phyloP scores from a whole-genome alignment of 2,888 invertebrate species.

The Ganaspis brasiliensis region DNA sequence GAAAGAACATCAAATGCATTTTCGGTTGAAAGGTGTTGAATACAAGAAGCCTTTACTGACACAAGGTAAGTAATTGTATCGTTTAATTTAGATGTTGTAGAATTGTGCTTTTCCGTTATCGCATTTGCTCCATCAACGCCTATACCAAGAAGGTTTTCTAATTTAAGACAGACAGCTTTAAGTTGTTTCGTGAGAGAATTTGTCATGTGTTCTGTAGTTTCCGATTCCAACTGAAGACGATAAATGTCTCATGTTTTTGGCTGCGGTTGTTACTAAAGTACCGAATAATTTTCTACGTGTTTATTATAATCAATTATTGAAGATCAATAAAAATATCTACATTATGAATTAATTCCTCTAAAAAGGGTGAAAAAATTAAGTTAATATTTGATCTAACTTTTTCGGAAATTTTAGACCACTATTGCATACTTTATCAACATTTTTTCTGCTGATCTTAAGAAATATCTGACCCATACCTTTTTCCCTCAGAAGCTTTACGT shows the following conservation, averaged over 20 bases:
- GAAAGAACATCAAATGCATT: conserved; percentile 54
- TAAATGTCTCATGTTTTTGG: conserved; percentile 60
- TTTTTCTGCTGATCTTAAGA: too few species aligned
- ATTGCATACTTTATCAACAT: too few species aligned
- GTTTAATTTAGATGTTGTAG: conserved; percentile 49
- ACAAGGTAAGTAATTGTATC: conserved; percentile 47
- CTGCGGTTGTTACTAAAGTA: conserved; percentile 55
- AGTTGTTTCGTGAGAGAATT: conserved; percentile 50
- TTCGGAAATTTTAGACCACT: too few species aligned
- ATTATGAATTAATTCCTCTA: conserved; percentile 67
- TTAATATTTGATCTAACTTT: too few species aligned
- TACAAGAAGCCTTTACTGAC: conserved; percentile 53
- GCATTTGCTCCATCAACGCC: conserved; percentile 62
- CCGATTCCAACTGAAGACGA: conserved; percentile 56
- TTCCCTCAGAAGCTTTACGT: too few species aligned
- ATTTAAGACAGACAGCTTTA: conserved; percentile 57
- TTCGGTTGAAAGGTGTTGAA: conserved; percentile 60
- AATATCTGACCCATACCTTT: too few species aligned
- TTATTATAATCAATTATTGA: conserved; percentile 66
- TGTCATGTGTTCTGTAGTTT: conserved; percentile 53
- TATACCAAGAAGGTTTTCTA: conserved; percentile 61
- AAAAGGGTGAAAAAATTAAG: conserved; percentile 69
- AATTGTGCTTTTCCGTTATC: conserved; percentile 61
- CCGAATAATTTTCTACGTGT: conserved; percentile 58
- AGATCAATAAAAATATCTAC: conserved; percentile 66